A percentile compares a stretch with the other conserved stretches of the same genome.
Conservation (phyloP, 2,113 vertebrate genomes). For the Megaceryle maxima region DNA sequence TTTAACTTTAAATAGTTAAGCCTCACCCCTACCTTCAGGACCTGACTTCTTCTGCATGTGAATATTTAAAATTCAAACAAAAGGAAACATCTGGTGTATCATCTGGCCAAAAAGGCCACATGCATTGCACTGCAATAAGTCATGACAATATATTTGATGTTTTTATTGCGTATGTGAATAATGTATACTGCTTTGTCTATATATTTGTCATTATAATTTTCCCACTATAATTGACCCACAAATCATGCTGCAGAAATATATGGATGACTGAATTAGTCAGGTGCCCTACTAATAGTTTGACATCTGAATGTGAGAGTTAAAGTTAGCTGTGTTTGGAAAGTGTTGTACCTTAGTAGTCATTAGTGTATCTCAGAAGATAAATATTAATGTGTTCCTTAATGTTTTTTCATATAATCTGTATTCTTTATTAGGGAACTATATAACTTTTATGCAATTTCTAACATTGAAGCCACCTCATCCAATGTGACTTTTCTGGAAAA, state of each 20-base stretch:
- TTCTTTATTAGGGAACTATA: background rate
- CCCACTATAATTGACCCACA: conserved; percentile 64
- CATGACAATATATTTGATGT: conserved; percentile 38
- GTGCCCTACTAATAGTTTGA: conserved; percentile 40
- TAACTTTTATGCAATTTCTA: background rate
- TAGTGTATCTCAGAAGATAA: background rate
- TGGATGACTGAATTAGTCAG: conserved; percentile 47
- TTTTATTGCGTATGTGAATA: conserved; percentile 75
- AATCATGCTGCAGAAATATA: conserved; percentile 62
- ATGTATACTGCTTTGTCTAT: conserved; percentile 55
- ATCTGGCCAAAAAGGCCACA: conserved; percentile 29
- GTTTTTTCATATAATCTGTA: background rate
- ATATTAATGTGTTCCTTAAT: background rate
- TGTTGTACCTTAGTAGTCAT: background rate
- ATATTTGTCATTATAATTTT: conserved; percentile 64
- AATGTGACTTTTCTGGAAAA: background rate
- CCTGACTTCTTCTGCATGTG: conserved; percentile 6
- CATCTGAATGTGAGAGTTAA: conserved; percentile 33
- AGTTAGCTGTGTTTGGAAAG: background rate
- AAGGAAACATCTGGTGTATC: conserved; percentile 74
- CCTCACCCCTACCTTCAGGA: background rate
- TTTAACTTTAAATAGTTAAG: background rate
- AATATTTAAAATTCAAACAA: conserved; percentile 25
- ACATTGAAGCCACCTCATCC: background rate
- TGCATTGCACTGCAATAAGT: conserved; percentile 45